A percentile compares a stretch with the other conserved stretches of the same genome.
Evolutionary conservation across 1,140 invertebrate genomes (phyloP).

Genomic region (Drosophila punjabiensis): DNA sequence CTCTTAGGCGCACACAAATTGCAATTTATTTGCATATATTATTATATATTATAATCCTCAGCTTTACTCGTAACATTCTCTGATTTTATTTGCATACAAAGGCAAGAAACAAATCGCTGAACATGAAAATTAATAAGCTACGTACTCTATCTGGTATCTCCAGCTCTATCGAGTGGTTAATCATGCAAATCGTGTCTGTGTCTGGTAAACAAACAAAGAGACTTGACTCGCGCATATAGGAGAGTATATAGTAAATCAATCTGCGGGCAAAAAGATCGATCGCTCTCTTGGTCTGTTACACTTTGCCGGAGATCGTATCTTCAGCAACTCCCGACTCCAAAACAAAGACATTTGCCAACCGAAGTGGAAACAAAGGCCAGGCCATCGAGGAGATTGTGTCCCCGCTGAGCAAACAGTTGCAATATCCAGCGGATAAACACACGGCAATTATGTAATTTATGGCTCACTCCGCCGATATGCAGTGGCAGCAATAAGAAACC

Average conservation of each 20-base stretch:
- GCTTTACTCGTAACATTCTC: conserved; percentile 10
- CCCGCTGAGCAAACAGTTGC: conserved; percentile 27
- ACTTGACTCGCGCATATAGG: not conserved
- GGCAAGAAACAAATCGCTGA: conserved; percentile 57
- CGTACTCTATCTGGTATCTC: conserved; percentile 17
- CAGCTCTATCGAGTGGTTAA: conserved; percentile 44
- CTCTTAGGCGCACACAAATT: conserved; percentile 13
- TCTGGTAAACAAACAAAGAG: conserved; percentile 35
- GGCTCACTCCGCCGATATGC: conserved; percentile 54
- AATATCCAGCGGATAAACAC: conserved; percentile 51
- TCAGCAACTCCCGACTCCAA: conserved; percentile 1
- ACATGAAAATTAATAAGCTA: conserved; percentile 69
- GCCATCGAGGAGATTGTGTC: conserved; percentile 12
- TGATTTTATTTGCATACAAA: conserved; percentile 66
- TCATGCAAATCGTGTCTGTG: conserved; percentile 71
- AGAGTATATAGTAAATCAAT: conserved; percentile 22
- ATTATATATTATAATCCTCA: not conserved
- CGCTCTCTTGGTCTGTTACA: conserved; percentile 18
- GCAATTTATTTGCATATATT: conserved; percentile 13
- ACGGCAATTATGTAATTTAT: conserved; percentile 73
- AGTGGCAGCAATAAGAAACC: conserved; percentile 46
- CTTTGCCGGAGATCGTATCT: conserved; percentile 33
- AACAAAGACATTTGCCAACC: conserved; percentile 28
- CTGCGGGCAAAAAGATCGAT: conserved; percentile 47
- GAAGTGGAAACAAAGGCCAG: conserved; percentile 46